Base-by-base conservation (phyloP, 2,797 vertebrate species). In the Anguilla obscura region DNA sequence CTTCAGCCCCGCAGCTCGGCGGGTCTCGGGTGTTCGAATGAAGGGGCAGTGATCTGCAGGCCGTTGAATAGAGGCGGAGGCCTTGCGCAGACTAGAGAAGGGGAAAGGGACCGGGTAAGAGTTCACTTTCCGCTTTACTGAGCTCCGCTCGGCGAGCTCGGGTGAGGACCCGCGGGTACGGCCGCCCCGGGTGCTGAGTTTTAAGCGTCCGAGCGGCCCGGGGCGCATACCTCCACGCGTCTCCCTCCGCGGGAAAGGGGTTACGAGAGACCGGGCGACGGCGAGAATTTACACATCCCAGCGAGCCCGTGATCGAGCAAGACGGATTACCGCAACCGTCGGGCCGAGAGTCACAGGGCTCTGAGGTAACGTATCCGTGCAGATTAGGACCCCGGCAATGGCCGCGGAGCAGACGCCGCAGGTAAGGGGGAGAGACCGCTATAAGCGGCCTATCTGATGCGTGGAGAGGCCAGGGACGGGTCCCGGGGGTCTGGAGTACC, bases 321-420 rank as follows among this genome's bases (percentile, higher is more conserved):
- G 90, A 91, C 90, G 91, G 93, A 94, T 95, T 94, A 94, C 93
- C 87, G 92, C 93, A 93, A 93, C 94, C 92, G 93, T 94, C 92
- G 92, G 93, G 92, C 91, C 90, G 92, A 93, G 94, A 94, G 93
- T 92, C 93, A 89, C 92, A 91, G 93, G 93, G 94, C 94, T 92
- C 93, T 93, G 92, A 93, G 91, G 93, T 94, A 94, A 94, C 92
- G 91, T 90, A 92, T 92, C 93, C 89, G 80, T 10, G 84, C 86
- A 92, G 93, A 94, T 94, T 95, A 94, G 90, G 92, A 92, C 92
- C 90, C 88, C 86, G 90, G 87, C 88, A 92, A 92, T 91, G 92
- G 93, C 93, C 93, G 89, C 90, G 93, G 83, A 92, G 45, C 45
- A 50, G 79, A 50, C 71, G 10, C 30, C 10, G 18, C 14, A 33